Evolutionary conservation across 2,797 vertebrate species (phyloP), one percentile per base, ranked within the genome.

Genomic region (Labeo calbasu): DNA sequence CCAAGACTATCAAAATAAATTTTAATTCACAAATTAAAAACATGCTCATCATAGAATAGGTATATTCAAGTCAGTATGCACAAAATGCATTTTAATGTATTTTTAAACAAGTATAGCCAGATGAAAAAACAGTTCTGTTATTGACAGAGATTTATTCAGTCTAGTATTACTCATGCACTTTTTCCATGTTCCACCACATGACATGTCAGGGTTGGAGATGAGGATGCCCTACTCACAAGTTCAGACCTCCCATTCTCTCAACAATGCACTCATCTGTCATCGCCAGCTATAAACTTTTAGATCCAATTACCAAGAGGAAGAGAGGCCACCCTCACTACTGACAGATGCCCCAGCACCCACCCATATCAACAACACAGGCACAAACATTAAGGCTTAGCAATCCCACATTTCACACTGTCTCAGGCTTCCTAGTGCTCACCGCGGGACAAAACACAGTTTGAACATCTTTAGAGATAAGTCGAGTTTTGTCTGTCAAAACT

Each of bases 281-380:
- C 91, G 80, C 77, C 77, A 84, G 84, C 84, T 90, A 91, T 92
- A 92, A 94, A 94, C 90, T 92, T 91, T 92, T 90, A 93, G 92
- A 94, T 94, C 91, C 91, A 93, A 93, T 95, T 94, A 94, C 93
- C 83, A 86, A 92, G 90, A 94, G 92, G 92, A 94, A 94, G 91
- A 82, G 87, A 88, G 93, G 93, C 93, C 93, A 94, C 92, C 92
- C 94, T 94, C 85, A 83, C 85, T 79, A 93, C 90, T 92, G 94
- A 93, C 93, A 94, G 91, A 93, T 89, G 89, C 87, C 88, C 88
- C 86, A 86, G 87, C 89, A 90, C 84, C 90, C 90, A 87, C 91
- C 85, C 66, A 91, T 92, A 89, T 89, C 86, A 89, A 88, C 87
- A 89, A 61, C 65, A 77, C 61, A 76, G 72, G 84, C 85, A 80